Evolutionary conservation across 1,140 invertebrate genomes (phyloP), one percentile per base, ranked within the genome.

Genomic region (Trypoxylus dichotomus): DNA sequence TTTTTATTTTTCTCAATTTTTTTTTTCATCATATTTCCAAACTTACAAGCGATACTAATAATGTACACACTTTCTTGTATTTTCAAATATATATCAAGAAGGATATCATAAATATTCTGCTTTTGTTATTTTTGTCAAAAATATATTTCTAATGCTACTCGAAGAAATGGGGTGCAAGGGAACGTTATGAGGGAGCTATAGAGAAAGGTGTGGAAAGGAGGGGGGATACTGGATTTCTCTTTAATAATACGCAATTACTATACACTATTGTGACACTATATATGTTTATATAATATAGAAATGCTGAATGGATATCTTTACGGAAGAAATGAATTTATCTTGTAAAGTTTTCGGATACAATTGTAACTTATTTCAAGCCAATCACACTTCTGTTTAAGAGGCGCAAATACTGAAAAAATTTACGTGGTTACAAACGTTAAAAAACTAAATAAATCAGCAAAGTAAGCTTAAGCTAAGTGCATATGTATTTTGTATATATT

Each of bases 141-240:
- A 75, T 75, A 75, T 75, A 75, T 75, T 42, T 75, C 74, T 75
- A 75, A 54, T 25, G 19, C 74, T 75, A 47, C 74, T 47, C 13
- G 74, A 68, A 68, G 60, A 68, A 68, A 29, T 27, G 60, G 24
- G 27, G 60, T 19, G 60, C 24, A 29, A 15, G 7, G 24, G 32
- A 8, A 8, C 32, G 32, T 37, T 5, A 37, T 13, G 27, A 68
- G 21, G 21, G 60, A 19, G 8, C 11, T 29, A 27, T 68, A 29
- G 60, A 68, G 27, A 68, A 27, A 68, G 21, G 21, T 27, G 60
- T 68, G 60, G 8, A 68, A 13, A 24, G 8, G 32, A 3, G 13
- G 10, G 42, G 74, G 42, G 74, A 41, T 42, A 74, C 72, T 54
- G n/a, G 13, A 27, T 47, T 37, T 68, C 24, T 27, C 13, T 68